phyloP scores from a whole-genome alignment of 2,797 vertebrate genomes.

The Alectoris magna region DNA sequence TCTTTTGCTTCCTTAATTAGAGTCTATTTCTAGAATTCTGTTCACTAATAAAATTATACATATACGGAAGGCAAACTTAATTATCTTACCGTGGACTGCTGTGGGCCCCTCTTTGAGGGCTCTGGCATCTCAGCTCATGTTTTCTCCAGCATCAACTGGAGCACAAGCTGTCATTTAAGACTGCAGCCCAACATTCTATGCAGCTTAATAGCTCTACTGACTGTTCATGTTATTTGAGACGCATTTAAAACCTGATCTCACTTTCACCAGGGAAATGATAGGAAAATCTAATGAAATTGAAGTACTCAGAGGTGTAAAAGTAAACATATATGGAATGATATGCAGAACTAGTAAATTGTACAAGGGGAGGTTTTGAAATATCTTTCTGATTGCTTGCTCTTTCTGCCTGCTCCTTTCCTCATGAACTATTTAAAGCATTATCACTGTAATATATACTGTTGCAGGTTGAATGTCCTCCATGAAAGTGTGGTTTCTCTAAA shows the following conservation, averaged over 20 bases:
- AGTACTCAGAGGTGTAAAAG: neutral
- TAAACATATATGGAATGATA: neutral
- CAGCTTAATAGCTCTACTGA: neutral
- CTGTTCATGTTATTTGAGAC: slow-evolving; percentile 25
- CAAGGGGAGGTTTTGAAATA: neutral
- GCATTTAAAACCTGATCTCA: slow-evolving; percentile 25
- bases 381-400: neutral
- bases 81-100: neutral
- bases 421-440: neutral
- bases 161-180: neutral
- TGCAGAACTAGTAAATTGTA: neutral
- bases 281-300: neutral
- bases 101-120: neutral
- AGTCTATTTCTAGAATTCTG: neutral
- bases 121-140: neutral
- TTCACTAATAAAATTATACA: neutral
- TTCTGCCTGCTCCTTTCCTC: neutral
- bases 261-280: neutral
- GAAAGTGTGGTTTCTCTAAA: neutral
- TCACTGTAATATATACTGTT: neutral
- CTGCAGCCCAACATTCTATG: neutral
- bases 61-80: neutral
- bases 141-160: neutral
- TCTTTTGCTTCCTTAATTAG: neutral
- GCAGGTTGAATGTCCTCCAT: neutral